Evolutionary conservation across 2,797 vertebrate genomes (phyloP).

Genomic region (Gallinago nigripennis): DNA sequence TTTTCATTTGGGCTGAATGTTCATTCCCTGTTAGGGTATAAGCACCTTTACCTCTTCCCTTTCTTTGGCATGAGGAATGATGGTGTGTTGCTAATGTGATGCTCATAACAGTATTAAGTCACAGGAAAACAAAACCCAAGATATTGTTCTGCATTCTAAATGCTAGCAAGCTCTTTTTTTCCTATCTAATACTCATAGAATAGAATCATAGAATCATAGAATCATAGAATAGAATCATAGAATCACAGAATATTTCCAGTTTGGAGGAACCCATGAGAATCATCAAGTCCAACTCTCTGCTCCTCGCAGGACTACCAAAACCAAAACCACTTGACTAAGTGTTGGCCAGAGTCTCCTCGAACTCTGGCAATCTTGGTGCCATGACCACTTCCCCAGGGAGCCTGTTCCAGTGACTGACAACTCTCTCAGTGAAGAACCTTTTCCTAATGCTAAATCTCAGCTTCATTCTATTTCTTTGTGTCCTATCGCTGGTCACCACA

Average conservation of each 20-base stretch:
- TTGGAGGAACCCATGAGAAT: no score
- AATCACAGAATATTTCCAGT: no score
- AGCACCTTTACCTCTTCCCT: background rate
- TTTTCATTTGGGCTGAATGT: background rate
- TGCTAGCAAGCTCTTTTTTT: background rate
- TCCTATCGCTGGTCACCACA: background rate
- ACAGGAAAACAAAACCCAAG: background rate
- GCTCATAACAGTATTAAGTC: background rate
- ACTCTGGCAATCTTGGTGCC: background rate
- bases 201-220: background rate
- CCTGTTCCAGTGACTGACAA: background rate
- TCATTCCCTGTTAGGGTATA: background rate
- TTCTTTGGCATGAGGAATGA: background rate
- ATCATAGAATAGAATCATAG: background rate
- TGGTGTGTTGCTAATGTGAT: background rate
- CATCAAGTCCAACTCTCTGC: no score
- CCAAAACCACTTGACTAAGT: background rate
- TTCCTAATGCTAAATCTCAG: background rate
- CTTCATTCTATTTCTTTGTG: background rate
- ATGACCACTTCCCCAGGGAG: background rate
- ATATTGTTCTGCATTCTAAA: background rate
- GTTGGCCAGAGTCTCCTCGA: background rate
- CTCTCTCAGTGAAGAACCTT: background rate
- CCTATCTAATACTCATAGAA: background rate
- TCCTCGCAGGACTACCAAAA: background rate